Conservation (phyloP, 2,888 invertebrate species). For the Miltochrista miniata region DNA sequence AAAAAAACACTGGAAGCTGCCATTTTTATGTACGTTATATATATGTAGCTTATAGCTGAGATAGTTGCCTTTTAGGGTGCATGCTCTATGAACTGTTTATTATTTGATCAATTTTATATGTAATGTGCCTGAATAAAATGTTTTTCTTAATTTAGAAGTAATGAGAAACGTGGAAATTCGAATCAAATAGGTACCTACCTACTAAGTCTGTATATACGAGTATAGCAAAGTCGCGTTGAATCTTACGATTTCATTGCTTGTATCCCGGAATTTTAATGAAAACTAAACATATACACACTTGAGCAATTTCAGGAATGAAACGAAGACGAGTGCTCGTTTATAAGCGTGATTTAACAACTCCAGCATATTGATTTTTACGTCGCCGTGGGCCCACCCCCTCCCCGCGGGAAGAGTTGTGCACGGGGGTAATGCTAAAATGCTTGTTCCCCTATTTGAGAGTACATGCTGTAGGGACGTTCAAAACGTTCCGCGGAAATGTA, state of each 20-base stretch:
- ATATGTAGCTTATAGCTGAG: no score
- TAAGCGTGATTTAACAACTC: conserved; percentile 91
- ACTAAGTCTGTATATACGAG: background rate
- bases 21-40: no score
- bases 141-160: no score
- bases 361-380: conserved; percentile 87
- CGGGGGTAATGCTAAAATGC: conserved; percentile 85
- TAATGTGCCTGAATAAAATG: no score
- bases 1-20: no score
- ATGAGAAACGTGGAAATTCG: conserved; percentile 1
- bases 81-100: no score
- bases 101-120: no score
- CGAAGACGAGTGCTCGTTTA: conserved; percentile 85
- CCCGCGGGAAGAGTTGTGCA: conserved; percentile 83
- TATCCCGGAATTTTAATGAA: conserved; percentile 45
- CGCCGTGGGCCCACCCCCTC: conserved; percentile 81
- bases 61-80: no score
- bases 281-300: conserved; percentile 64
- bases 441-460: conserved; percentile 85
- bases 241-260: conserved; percentile 27
- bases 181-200: no score
- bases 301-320: conserved; percentile 80
- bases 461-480: conserved; percentile 80
- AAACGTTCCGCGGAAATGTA: conserved; percentile 45
- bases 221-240: conserved; percentile 11